phyloP scores from a whole-genome alignment of 2,888 invertebrate species.

The Caradrina kadenii region DNA sequence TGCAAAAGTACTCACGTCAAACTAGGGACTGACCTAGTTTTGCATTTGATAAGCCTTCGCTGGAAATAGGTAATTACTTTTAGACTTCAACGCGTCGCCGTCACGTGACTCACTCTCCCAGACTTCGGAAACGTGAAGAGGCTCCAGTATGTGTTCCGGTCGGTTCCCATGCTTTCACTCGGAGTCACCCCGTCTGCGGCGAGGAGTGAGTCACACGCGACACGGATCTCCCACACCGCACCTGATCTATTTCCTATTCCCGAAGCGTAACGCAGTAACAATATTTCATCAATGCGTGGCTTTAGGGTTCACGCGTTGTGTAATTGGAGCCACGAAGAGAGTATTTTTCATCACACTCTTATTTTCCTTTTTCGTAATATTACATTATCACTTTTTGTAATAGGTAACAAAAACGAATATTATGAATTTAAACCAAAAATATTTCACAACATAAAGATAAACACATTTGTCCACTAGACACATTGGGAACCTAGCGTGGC shows the following conservation, averaged over 20 bases:
- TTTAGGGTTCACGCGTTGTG: slow-evolving; percentile 48
- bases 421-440: neutral
- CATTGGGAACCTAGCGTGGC: slow-evolving; percentile 6
- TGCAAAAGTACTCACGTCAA: no score
- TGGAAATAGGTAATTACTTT: neutral
- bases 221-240: slow-evolving; percentile 64
- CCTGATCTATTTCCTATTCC: slow-evolving; percentile 64
- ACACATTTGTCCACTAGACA: slow-evolving; percentile 4
- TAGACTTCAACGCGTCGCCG: neutral
- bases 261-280: slow-evolving; percentile 53
- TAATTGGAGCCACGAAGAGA: neutral
- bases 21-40: no score
- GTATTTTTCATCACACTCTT: neutral
- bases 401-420: neutral
- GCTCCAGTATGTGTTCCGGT: slow-evolving; percentile 7
- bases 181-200: slow-evolving; percentile 20
- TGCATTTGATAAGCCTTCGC: no score
- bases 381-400: neutral
- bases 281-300: slow-evolving; percentile 52
- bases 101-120: slow-evolving; percentile 8
- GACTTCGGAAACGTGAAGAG: slow-evolving; percentile 20
- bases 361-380: neutral
- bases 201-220: slow-evolving; percentile 57
- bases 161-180: slow-evolving; percentile 39
- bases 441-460: neutral